phyloP scores from a whole-genome alignment of 2,888 invertebrate genomes.

The Synanthedon andrenaeformis region DNA sequence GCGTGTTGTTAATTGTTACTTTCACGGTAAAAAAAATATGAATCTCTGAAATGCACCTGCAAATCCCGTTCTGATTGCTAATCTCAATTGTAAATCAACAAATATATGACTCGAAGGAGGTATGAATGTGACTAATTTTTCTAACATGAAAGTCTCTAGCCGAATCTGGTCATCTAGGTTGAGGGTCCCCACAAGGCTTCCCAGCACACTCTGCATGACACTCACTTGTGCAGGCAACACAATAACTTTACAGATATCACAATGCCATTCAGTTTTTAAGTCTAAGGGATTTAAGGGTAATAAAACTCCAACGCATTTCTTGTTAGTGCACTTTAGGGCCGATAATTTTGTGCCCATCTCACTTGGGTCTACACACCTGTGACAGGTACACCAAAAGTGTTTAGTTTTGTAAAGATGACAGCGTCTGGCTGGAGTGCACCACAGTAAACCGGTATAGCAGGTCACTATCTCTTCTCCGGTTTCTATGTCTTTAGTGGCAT shows the following conservation, averaged over 20 bases:
- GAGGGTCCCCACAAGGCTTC: constrained; percentile 63
- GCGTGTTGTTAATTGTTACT: too few species aligned
- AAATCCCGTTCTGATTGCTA: constrained; percentile 40
- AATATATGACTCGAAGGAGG: constrained; percentile 51
- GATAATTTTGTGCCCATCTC: constrained; percentile 72
- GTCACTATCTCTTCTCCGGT: constrained; percentile 73
- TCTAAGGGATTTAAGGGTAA: constrained; percentile 64
- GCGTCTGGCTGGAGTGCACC: constrained; percentile 74
- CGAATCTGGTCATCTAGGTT: constrained; percentile 53
- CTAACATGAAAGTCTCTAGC: constrained; percentile 41
- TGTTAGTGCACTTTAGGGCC: constrained; percentile 64
- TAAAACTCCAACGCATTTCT: constrained; percentile 62
- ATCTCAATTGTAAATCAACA: constrained; percentile 41
- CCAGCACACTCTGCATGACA: constrained; percentile 55
- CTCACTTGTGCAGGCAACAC: constrained; percentile 53
- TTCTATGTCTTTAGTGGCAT: constrained; percentile 69
- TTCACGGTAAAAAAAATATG: too few species aligned
- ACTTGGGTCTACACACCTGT: constrained; percentile 72
- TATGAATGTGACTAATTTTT: constrained; percentile 39
- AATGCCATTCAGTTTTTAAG: constrained; percentile 63
- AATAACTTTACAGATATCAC: constrained; percentile 57
- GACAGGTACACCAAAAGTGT: constrained; percentile 74
- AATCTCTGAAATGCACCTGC: constrained; percentile 1
- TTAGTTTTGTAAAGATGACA: constrained; percentile 73
- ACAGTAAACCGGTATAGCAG: constrained; percentile 75